These are phyloP conservation scores for Calephelis virginiensis DNA, from an alignment of 1,140 invertebrate genomes.

Conservation along the genomic window DNA sequence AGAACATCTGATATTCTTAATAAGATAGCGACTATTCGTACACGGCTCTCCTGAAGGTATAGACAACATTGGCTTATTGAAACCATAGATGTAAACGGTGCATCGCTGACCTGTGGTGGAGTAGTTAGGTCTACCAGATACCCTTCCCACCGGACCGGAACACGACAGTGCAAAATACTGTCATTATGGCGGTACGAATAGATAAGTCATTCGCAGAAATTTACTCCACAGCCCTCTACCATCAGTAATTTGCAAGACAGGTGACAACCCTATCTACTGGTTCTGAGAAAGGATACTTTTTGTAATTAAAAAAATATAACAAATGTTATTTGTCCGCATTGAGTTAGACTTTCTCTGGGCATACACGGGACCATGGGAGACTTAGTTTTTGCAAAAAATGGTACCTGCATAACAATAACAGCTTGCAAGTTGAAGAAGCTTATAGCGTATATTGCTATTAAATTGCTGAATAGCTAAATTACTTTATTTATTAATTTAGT, in stretches of 20 bases:
- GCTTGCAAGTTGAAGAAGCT: background rate
- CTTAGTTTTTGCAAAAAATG: constrained; percentile 12
- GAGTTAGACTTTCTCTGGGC: constrained; percentile 7
- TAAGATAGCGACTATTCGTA: no score
- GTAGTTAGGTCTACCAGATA: no score
- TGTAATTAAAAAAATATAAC: constrained; percentile 13
- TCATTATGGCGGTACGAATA: no score
- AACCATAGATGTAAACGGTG: no score
- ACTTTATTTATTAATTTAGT: background rate
- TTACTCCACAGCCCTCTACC: no score
- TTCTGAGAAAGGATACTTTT: constrained; percentile 9
- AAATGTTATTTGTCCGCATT: constrained; percentile 10
- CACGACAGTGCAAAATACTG: no score
- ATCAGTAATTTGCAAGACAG: no score
- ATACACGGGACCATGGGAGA: constrained; percentile 8
- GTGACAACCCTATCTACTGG: constrained; percentile 1
- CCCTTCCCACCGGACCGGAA: no score
- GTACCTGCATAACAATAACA: constrained; percentile 13
- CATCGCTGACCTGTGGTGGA: no score
- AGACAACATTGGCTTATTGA: no score
- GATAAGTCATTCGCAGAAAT: no score
- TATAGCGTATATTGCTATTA: background rate
- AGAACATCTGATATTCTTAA: constrained; percentile 29
- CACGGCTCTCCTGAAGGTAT: no score
- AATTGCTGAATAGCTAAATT: background rate